These are phyloP conservation scores for Clepsis dumicolana DNA, from an alignment of 2,888 invertebrate species.

Conservation along the genomic window DNA sequence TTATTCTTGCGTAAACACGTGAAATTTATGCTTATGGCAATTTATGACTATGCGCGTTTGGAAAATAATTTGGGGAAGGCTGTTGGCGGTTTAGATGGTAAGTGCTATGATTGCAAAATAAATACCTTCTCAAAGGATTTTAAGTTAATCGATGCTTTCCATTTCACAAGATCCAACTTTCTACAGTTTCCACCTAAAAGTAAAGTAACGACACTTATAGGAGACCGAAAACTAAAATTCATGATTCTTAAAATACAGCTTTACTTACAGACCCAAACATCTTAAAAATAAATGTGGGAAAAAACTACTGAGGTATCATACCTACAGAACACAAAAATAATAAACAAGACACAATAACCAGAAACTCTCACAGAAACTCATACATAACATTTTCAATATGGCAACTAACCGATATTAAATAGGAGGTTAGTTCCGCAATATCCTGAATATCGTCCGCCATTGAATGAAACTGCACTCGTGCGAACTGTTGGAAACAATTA, in stretches of 20 bases:
- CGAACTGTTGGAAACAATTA: constrained; percentile 35
- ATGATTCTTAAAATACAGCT: too few species aligned
- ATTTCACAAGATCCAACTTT: too few species aligned
- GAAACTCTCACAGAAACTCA: not conserved
- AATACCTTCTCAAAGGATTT: too few species aligned
- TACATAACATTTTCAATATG: constrained; percentile 12
- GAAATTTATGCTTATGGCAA: constrained; percentile 23
- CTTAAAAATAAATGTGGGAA: too few species aligned
- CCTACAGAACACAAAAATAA: not conserved
- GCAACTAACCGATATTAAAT: constrained; percentile 7
- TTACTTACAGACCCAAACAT: too few species aligned
- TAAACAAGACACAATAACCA: not conserved
- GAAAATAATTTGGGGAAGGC: not conserved
- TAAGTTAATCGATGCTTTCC: too few species aligned
- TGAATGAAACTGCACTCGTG: constrained; percentile 37
- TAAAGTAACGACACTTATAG: too few species aligned
- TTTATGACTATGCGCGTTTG: constrained; percentile 18
- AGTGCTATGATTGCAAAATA: not conserved
- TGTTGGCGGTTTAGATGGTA: not conserved
- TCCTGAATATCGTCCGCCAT: constrained; percentile 25
- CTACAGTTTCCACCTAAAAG: too few species aligned
- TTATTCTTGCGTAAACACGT: constrained; percentile 35
- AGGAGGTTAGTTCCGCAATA: constrained; percentile 20
- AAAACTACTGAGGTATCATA: too few species aligned
- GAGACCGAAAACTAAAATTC: too few species aligned